Base-by-base conservation (phyloP, 2,797 vertebrate species). In the Artibeus lituratus region DNA sequence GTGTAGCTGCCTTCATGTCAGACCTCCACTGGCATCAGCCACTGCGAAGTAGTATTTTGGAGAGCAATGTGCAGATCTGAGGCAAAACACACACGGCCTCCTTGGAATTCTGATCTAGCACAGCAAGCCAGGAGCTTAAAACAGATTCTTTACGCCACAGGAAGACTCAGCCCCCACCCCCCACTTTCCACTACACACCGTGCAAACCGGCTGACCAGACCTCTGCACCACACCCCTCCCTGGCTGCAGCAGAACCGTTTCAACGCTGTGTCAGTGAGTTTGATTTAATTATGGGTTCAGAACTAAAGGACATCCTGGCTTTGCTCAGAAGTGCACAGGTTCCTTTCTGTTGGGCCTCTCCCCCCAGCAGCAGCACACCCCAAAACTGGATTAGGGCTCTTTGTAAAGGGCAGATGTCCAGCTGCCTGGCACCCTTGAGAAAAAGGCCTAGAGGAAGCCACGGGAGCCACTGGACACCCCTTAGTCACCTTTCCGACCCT, bases 31-130 rank as follows among this genome's bases (percentile, higher is more conserved):
- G 8, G 87, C 90, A 86, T 10, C 82, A 76, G 94, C 89, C 18
- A 53, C 91, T 72, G 72, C 26, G 0, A 72, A 92, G 96, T 88
- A 97, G 84, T 94, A 62, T 90, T 96, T 96, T 95, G 90, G 82
- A 94, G 97, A 94, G 94, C 74, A 89, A 77, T n/a, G 91, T 91
- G 91, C 72, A 90, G 95, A 91, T 96, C 92, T 95, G 89, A 94
- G 83, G 94, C 92, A 44, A 83, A 86, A 69, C 37, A 88, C 90
- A 49, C 94, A 24, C 47, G 4, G 78, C 95, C 95, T 91, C 92
- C 67, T 84, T 59, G 76, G 59, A 82, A 87, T 87, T 92, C 83
- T 16, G 87, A 96, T 87, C 78, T 88, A n/a, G 86, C 80, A 16
- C 3, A 37, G n/a, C 73, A 57, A 97, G 57, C 49, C 74, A 49